These are phyloP conservation scores for Lagopus muta DNA, from an alignment of 2,113 vertebrate genomes.

Conservation along the genomic window DNA sequence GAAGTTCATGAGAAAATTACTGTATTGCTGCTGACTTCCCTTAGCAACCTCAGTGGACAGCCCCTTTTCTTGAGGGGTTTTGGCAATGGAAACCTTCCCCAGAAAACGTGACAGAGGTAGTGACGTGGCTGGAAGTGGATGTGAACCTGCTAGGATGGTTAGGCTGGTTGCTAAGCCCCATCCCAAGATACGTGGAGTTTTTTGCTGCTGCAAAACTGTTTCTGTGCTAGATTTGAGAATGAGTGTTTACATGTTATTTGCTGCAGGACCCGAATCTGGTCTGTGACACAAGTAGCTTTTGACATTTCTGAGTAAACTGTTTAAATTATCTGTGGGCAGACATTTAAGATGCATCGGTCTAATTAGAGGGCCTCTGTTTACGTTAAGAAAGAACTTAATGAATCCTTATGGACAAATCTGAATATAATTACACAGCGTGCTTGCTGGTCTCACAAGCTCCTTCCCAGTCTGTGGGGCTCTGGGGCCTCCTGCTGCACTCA, in stretches of 20 bases:
- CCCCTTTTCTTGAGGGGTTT: neutral
- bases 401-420: neutral
- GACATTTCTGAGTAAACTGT: conserved; percentile 70
- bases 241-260: conserved; percentile 35
- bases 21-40: neutral
- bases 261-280: neutral
- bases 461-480: neutral
- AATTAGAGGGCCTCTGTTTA: conserved; percentile 65
- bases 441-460: neutral
- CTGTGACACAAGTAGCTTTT: conserved; percentile 46
- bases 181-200: neutral
- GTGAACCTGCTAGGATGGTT: neutral
- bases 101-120: neutral
- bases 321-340: conserved; percentile 51
- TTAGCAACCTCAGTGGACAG: neutral
- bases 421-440: conserved; percentile 27
- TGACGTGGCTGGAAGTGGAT: neutral
- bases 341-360: conserved; percentile 40
- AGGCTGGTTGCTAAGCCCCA: neutral
- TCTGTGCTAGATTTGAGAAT: neutral
- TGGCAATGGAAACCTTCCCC: neutral
- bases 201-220: conserved; percentile 9
- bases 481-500: neutral
- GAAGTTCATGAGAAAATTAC: neutral
- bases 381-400: conserved; percentile 24